Evolutionary conservation across 2,113 vertebrate genomes (phyloP).

Genomic region (Lates calcarifer): DNA sequence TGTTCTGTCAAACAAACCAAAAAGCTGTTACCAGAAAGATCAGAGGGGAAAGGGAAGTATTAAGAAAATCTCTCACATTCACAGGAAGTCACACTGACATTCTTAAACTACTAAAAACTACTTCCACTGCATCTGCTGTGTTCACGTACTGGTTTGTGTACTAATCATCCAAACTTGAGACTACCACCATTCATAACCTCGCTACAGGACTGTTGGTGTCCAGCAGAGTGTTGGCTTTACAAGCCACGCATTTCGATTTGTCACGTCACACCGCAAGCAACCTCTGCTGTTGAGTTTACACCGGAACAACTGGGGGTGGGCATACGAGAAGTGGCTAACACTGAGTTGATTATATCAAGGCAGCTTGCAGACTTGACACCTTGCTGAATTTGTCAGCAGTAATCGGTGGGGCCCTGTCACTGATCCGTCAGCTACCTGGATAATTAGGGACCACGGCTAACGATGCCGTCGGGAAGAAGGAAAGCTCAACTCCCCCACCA

Average conservation of each 20-base stretch:
- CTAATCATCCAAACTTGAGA: background rate
- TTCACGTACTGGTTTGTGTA: background rate
- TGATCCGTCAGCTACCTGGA: constrained; percentile 99
- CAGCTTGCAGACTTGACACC: constrained; percentile 97
- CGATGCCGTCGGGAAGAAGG: constrained; percentile 90
- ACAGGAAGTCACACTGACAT: background rate
- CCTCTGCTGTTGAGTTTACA: constrained; percentile 47
- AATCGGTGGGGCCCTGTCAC: constrained; percentile 98
- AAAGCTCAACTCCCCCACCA: constrained; percentile 87
- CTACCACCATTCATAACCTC: background rate
- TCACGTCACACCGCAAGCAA: constrained; percentile 87
- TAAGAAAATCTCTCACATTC: constrained; percentile 16
- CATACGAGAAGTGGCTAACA: constrained; percentile 93
- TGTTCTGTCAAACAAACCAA: constrained; percentile 60
- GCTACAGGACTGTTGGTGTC: constrained; percentile 26
- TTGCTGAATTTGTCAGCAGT: constrained; percentile 99
- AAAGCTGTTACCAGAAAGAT: constrained; percentile 39
- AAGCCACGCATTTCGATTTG: constrained; percentile 93
- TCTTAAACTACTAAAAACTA: constrained; percentile 1
- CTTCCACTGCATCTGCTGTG: background rate
- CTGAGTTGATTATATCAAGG: constrained; percentile 98
- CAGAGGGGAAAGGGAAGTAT: constrained; percentile 45
- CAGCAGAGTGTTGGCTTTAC: background rate
- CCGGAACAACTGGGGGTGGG: constrained; percentile 34
- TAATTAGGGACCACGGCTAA: constrained; percentile 99